Percentiles rank a stretch among this genome's conserved stretches.
These are phyloP conservation scores for Malacosoma neustria DNA, from an alignment of 2,888 invertebrate genomes.

Conservation along the genomic window DNA sequence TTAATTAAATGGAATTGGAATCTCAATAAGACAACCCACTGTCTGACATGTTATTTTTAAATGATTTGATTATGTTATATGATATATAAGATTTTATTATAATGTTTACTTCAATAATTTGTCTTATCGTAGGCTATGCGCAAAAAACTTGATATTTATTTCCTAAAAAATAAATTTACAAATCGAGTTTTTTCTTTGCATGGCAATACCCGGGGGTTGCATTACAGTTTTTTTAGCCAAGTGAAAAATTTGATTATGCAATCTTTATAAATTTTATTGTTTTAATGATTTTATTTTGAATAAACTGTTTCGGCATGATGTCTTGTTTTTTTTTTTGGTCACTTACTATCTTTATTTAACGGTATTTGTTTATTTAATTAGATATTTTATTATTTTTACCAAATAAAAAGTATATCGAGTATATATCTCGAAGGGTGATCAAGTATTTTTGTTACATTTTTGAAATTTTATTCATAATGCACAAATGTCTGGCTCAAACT, in stretches of 20 bases:
- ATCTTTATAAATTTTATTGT: conserved; percentile 41
- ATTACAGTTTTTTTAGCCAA: conserved; percentile 57
- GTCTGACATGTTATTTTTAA: conserved; percentile 52
- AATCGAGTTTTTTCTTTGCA: conserved; percentile 67
- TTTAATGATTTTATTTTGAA: conserved; percentile 44
- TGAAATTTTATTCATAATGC: too few relatives aligned
- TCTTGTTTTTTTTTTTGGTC: background rate
- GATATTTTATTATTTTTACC: too few relatives aligned
- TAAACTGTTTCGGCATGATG: conserved; percentile 57
- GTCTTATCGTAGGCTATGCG: conserved; percentile 52
- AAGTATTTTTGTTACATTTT: too few relatives aligned
- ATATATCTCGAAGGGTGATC: too few relatives aligned
- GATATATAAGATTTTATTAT: conserved; percentile 32
- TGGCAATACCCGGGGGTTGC: conserved; percentile 68
- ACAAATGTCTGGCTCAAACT: too few relatives aligned
- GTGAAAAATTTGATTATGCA: conserved; percentile 71
- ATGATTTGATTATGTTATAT: conserved; percentile 28
- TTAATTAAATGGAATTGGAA: conserved; percentile 24
- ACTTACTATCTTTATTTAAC: too few relatives aligned
- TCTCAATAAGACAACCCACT: conserved; percentile 36
- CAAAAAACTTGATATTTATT: conserved; percentile 65
- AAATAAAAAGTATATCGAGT: too few relatives aligned
- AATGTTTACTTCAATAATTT: conserved; percentile 68
- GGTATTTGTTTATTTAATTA: too few relatives aligned
- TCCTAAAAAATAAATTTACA: conserved; percentile 37